phyloP scores from a whole-genome alignment of 2,888 invertebrate species.

The Cataglyphis rosenhaueri region DNA sequence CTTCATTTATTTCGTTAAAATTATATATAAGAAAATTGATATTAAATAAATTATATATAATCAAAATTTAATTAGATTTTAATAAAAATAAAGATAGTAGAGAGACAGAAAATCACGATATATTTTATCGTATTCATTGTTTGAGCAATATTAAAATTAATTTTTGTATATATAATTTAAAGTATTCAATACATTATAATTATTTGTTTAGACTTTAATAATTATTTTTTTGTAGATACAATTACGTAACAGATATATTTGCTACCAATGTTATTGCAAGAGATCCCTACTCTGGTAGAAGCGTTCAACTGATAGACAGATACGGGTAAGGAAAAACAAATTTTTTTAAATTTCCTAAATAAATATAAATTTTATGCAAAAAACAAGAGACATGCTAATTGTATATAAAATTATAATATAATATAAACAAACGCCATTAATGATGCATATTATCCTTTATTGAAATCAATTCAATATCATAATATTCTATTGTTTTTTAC shows the following conservation, averaged over 20 bases:
- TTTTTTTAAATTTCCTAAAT: neutral
- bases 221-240: constrained; percentile 86
- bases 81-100: neutral
- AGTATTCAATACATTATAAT: neutral
- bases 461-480: neutral
- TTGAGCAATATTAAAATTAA: constrained; percentile 1
- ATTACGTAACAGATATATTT: constrained; percentile 95
- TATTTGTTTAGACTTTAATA: neutral
- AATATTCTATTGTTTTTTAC: neutral
- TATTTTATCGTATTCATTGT: neutral
- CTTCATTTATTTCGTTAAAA: neutral
- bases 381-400: neutral
- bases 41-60: neutral
- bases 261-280: constrained; percentile 97
- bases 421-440: neutral
- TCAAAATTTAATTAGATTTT: neutral
- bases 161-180: neutral
- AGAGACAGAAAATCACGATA: neutral
- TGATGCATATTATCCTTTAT: neutral
- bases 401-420: neutral
- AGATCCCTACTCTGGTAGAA: constrained; percentile 96
- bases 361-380: neutral
- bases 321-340: constrained; percentile 89
- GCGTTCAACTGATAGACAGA: constrained; percentile 95
- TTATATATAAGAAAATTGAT: neutral